Percentiles rank a stretch among this genome's conserved stretches.
Evolutionary conservation across 2,797 vertebrate genomes (phyloP).

Genomic region (Ibycter americanus): DNA sequence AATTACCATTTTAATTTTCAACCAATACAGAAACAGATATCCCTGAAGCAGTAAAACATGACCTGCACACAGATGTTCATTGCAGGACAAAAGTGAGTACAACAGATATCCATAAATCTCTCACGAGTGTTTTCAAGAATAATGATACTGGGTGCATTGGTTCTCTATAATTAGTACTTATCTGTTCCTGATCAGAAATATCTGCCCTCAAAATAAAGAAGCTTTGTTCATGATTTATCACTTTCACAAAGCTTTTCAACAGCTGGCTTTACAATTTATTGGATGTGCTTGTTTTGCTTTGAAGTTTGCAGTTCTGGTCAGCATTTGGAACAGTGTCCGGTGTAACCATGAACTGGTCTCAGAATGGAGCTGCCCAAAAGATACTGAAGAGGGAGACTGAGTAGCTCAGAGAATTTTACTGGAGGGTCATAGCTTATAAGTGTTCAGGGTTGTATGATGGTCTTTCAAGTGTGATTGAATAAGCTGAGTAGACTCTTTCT

Average conservation of each 20-base stretch:
- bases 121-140: neutral
- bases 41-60: constrained; percentile 41
- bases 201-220: neutral
- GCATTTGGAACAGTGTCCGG: neutral
- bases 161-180: neutral
- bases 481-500: neutral
- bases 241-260: neutral
- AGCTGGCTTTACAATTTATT: neutral
- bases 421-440: neutral
- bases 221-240: neutral
- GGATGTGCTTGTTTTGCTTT: neutral
- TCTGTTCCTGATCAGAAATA: neutral
- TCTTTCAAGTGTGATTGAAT: neutral
- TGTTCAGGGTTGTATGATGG: neutral
- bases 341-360: rapidly evolving
- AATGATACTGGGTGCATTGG: rapidly evolving
- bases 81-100: neutral
- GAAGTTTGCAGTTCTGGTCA: neutral
- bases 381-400: neutral
- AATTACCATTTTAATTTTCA: constrained; percentile 62
- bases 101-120: neutral
- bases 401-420: neutral
- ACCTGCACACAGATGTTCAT: constrained; percentile 21
- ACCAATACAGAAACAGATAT: constrained; percentile 33
- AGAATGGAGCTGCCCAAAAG: neutral